Base-by-base conservation (phyloP, 2,113 vertebrate species). In the Syngnathoides biaculeatus region DNA sequence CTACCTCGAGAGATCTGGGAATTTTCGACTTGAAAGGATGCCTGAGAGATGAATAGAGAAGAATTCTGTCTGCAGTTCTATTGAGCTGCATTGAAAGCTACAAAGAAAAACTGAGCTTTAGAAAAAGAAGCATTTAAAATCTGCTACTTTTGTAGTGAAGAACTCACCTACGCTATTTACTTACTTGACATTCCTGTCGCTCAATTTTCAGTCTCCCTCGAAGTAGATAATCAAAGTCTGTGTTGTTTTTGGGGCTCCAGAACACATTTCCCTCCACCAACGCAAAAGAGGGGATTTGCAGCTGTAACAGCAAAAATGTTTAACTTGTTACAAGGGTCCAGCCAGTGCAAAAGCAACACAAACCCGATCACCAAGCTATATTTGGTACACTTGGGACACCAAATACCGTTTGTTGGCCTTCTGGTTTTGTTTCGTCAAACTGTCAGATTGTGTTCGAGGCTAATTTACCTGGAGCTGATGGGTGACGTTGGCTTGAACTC, bases 391-490 rank as follows among this genome's bases (percentile, higher is more conserved):
- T 14, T 52, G 4, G 60, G 22, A 8, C 17, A 58, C 27, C 17
- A 35, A 58, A 58, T 17, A 35, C 3, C n/a, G n/a, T n/a, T n/a
- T n/a, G n/a, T 7, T 20, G 47, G 20, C 20, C 5, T 48, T 19
- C 47, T 48, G 4, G 43, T 47, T 12, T 15, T 47, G 43, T 47
- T 47, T 47, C 43, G 4, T 22, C 9, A 22, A 53, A 53, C 11
- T 53, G n/a, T 53, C 8, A 24, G n/a, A 12, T 53, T 14, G 9
- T 20, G 19, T 48, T 19, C 5, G 47, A 55, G 26, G n/a, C 19
- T 5, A 1, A 15, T 67, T 81, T 91, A 95, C 93, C 94, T 93
- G 89, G 24, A 93, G 89, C 7, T 90, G 88, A 42, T 93, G 92
- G 30, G 82, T 84, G 48, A 91, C 38, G 60, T 90, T 92, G 79